Percentiles rank a stretch among this genome's conserved stretches.
Evolutionary conservation across 2,797 vertebrate species (phyloP).

Genomic region (Eulemur albifrons): DNA sequence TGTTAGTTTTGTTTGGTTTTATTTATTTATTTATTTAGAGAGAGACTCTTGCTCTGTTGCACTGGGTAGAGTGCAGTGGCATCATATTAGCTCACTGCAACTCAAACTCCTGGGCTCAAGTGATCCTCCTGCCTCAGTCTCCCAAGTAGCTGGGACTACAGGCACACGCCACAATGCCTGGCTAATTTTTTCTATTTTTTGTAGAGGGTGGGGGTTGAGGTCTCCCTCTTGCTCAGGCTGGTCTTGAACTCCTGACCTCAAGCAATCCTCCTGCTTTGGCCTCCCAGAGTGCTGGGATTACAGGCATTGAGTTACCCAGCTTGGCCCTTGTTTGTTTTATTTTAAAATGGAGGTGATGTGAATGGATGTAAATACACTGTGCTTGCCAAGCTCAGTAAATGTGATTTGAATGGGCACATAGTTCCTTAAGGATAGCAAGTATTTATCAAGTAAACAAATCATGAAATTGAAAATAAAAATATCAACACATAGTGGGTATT

Average conservation of each 20-base stretch:
- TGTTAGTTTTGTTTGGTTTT: not conserved
- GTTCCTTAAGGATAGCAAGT: not conserved
- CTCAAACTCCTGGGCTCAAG: not conserved
- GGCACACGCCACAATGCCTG: fast-evolving
- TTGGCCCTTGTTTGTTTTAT: not conserved
- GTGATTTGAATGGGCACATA: not conserved
- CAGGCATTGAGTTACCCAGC: not conserved
- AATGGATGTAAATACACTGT: not conserved
- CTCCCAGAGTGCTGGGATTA: not conserved
- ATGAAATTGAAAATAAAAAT: not conserved
- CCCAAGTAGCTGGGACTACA: not conserved
- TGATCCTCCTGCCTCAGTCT: not conserved
- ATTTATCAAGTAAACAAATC: not conserved
- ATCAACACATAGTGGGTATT: not conserved
- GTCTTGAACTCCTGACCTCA: not conserved
- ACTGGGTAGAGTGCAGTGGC: not conserved
- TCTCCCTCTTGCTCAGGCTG: not conserved
- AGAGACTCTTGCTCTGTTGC: not conserved
- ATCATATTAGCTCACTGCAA: not conserved
- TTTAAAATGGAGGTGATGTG: not conserved
- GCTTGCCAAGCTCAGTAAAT: not conserved
- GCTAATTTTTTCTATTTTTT: not conserved
- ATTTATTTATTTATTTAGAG: not conserved
- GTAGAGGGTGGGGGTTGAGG: not conserved
- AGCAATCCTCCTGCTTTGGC: not conserved